Percentiles rank a stretch among this genome's conserved stretches.
Conservation (phyloP, 2,797 vertebrate species). For the Myotis findleyi region DNA sequence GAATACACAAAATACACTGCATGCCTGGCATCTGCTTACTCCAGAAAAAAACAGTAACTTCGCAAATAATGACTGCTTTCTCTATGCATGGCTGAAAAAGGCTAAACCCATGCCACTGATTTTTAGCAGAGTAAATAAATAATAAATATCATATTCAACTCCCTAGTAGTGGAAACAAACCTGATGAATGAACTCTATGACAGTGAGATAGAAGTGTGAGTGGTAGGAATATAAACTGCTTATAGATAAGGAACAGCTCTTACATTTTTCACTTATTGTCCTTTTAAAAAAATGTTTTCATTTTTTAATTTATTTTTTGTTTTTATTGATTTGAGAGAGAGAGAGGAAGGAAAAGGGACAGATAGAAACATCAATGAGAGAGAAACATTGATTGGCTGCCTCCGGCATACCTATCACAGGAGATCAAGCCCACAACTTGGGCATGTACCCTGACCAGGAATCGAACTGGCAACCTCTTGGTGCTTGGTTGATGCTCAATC, state of each 20-base stretch:
- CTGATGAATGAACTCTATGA: not conserved
- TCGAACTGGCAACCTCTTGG: too few relatives aligned
- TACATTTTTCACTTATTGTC: not conserved
- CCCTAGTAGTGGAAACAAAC: not conserved
- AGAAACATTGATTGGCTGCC: too few relatives aligned
- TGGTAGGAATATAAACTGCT: not conserved
- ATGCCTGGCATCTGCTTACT: not conserved
- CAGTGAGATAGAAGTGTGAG: not conserved
- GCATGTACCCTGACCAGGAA: too few relatives aligned
- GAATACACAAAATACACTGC: accelerated
- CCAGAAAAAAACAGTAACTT: not conserved
- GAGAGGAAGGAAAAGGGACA: too few relatives aligned
- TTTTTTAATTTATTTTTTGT: not conserved
- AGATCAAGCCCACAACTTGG: too few relatives aligned
- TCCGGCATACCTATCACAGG: too few relatives aligned
- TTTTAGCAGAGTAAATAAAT: not conserved
- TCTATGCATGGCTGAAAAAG: not conserved
- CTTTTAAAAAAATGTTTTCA: not conserved
- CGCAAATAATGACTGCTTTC: not conserved
- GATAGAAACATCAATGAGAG: too few relatives aligned
- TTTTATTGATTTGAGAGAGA: too few relatives aligned
- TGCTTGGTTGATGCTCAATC: too few relatives aligned
- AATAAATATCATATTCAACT: not conserved
- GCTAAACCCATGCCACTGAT: not conserved
- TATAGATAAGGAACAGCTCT: conserved; percentile 19